Evolutionary conservation across 2,113 vertebrate genomes (phyloP).

Genomic region (Probosciger aterrimus): DNA sequence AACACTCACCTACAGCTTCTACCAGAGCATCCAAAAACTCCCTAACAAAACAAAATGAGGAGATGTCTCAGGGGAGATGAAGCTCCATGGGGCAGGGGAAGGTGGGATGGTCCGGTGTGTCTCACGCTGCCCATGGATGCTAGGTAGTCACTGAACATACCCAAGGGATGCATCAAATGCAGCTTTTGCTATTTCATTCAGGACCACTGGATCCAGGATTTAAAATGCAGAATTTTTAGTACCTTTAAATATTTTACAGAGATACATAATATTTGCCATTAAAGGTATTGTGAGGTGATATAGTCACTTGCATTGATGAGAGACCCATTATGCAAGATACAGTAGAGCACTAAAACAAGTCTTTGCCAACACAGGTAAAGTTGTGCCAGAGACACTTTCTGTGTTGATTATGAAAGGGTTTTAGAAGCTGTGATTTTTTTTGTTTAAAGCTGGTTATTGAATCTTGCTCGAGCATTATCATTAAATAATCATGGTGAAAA

Average conservation of each 20-base stretch:
- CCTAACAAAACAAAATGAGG: not conserved
- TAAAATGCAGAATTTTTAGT: not conserved
- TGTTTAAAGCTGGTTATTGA: not conserved
- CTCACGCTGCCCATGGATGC: not conserved
- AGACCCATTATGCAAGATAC: not conserved
- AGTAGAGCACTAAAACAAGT: not conserved
- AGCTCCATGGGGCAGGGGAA: not conserved
- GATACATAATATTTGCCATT: not conserved
- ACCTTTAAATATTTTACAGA: not conserved
- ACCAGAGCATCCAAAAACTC: not conserved
- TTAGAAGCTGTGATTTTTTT: not conserved
- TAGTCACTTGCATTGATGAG: not conserved
- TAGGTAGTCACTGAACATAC: not conserved
- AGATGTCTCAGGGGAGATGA: not conserved
- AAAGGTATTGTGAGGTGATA: not conserved
- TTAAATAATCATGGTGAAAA: constrained; percentile 3
- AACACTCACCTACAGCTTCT: not conserved
- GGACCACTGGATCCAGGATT: not conserved
- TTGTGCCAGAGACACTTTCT: not conserved
- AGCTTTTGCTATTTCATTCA: not conserved
- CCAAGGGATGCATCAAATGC: not conserved
- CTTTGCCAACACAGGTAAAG: not conserved
- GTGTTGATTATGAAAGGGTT: not conserved
- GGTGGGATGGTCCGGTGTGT: not conserved
- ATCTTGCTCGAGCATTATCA: not conserved